Conservation (phyloP, 2,113 vertebrate species). For the Oxyruncus cristatus region DNA sequence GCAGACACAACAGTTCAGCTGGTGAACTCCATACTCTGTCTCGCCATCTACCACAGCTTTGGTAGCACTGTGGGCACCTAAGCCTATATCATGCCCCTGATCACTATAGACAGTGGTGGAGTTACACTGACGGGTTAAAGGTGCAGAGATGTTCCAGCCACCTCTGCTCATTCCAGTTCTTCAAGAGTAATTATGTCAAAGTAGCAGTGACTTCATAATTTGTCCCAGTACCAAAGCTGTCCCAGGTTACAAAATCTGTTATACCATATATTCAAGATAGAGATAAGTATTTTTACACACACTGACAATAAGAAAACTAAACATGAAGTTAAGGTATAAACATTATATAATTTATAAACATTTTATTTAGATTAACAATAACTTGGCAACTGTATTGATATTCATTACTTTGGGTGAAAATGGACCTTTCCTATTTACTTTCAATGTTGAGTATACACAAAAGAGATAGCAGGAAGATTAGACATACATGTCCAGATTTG, state of each 20-base stretch:
- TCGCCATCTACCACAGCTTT: too few species aligned
- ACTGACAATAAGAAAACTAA: background rate
- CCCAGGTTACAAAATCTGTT: background rate
- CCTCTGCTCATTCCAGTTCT: background rate
- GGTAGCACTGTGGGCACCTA: background rate
- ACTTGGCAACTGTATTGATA: background rate
- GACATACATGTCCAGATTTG: background rate
- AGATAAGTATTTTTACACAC: background rate
- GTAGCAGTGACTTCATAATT: background rate
- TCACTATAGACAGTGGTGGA: background rate
- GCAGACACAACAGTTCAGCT: background rate
- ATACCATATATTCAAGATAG: background rate
- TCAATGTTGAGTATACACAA: background rate
- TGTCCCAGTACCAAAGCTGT: background rate
- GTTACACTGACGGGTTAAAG: background rate
- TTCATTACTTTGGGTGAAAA: background rate
- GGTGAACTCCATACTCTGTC: background rate
- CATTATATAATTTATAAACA: background rate
- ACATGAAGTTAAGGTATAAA: background rate
- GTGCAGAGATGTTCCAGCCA: background rate
- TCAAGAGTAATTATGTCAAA: background rate
- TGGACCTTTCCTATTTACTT: background rate
- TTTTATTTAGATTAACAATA: background rate
- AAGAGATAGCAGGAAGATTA: background rate
- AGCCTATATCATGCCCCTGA: fast-evolving